phyloP scores from a whole-genome alignment of 2,797 vertebrate species.

The Pagetopsis macropterus region DNA sequence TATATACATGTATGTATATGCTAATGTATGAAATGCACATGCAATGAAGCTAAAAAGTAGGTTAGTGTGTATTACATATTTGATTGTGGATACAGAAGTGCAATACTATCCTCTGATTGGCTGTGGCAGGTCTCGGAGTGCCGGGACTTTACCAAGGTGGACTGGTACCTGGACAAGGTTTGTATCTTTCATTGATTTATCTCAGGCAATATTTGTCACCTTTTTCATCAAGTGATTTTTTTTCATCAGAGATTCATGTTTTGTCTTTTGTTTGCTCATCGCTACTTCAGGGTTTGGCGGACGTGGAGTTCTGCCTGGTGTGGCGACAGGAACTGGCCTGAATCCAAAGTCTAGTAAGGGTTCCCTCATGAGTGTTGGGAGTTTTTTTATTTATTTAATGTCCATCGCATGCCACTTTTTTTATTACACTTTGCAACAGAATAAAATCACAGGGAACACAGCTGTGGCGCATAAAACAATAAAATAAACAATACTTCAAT shows the following conservation, averaged over 20 bases:
- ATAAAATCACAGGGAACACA: neutral
- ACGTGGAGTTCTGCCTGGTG: constrained; percentile 92
- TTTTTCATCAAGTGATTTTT: neutral
- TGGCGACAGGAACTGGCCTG: constrained; percentile 90
- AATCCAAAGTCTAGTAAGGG: constrained; percentile 90
- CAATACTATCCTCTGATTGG: constrained; percentile 27
- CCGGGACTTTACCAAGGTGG: constrained; percentile 94
- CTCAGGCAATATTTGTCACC: constrained; percentile 13
- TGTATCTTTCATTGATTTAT: constrained; percentile 28
- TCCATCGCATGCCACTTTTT: neutral
- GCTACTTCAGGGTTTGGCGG: constrained; percentile 78
- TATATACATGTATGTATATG: neutral
- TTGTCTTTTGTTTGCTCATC: constrained; percentile 21
- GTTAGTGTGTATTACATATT: neutral
- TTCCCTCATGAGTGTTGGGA: neutral
- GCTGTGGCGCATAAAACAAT: neutral
- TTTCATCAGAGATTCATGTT: neutral
- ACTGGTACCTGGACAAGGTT: constrained; percentile 91
- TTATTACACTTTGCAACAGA: neutral
- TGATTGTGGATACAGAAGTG: constrained; percentile 1
- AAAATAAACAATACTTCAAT: neutral
- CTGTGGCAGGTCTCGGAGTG: constrained; percentile 89
- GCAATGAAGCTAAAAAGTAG: no score
- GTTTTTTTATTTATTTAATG: neutral
- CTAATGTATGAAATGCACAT: neutral